Evolutionary conservation across 2,113 vertebrate species (phyloP).

Genomic region (Elaphurus davidianus): DNA sequence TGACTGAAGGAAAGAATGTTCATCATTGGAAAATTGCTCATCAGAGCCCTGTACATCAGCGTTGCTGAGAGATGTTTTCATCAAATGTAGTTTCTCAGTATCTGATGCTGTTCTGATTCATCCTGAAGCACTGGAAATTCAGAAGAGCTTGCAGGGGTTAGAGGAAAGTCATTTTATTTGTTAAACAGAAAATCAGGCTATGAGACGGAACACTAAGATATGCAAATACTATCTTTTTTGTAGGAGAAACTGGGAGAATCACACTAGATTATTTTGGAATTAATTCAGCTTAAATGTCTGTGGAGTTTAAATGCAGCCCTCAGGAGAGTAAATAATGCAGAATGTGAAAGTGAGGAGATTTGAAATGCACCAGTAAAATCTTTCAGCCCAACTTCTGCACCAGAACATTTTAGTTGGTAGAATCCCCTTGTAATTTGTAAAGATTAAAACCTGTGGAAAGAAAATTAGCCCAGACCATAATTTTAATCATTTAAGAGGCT

Average conservation of each 20-base stretch:
- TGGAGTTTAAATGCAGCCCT: constrained; percentile 75
- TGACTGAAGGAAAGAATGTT: constrained; percentile 45
- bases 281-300: constrained; percentile 78
- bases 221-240: constrained; percentile 75
- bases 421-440: constrained; percentile 59
- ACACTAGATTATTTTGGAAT: constrained; percentile 76
- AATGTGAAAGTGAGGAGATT: constrained; percentile 64
- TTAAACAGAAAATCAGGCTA: constrained; percentile 68
- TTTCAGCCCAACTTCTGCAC: constrained; percentile 54
- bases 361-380: constrained; percentile 67
- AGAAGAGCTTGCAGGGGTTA: constrained; percentile 20
- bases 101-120: neutral
- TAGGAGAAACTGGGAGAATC: constrained; percentile 64
- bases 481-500: constrained; percentile 22
- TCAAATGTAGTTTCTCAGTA: neutral
- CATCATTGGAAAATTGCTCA: constrained; percentile 52
- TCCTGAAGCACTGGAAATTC: constrained; percentile 36
- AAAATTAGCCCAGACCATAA: constrained; percentile 50
- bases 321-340: constrained; percentile 78
- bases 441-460: constrained; percentile 68
- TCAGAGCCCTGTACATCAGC: neutral
- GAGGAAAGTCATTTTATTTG: constrained; percentile 54
- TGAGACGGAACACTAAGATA: constrained; percentile 70
- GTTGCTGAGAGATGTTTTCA: constrained; percentile 54
- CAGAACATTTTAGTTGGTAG: constrained; percentile 60